phyloP scores from a whole-genome alignment of 2,113 vertebrate species.

The Pseudonaja textilis region DNA sequence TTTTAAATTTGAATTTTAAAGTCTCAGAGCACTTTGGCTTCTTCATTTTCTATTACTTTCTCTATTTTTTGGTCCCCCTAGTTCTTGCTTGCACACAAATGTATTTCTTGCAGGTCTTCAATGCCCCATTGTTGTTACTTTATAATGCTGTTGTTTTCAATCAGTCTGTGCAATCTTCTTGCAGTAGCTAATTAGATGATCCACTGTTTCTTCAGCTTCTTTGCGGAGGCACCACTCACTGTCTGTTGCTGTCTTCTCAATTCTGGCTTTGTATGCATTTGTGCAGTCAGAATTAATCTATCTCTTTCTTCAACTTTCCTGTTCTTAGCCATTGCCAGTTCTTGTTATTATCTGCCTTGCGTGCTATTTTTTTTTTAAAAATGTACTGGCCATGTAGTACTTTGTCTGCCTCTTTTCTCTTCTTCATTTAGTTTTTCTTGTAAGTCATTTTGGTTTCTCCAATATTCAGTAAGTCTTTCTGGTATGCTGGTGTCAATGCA shows the following conservation, averaged over 20 bases:
- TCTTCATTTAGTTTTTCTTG: background rate
- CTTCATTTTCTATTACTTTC: background rate
- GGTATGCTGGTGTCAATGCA: background rate
- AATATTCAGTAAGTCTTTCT: background rate
- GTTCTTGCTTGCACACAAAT: background rate
- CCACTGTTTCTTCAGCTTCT: background rate
- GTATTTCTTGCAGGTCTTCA: background rate
- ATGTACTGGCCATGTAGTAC: background rate
- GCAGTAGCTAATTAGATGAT: background rate
- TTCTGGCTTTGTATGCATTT: background rate
- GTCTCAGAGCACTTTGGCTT: background rate
- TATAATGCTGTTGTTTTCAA: background rate
- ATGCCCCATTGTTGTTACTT: background rate
- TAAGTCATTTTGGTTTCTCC: background rate
- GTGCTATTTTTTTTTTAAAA: background rate
- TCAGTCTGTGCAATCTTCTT: background rate
- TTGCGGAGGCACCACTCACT: background rate
- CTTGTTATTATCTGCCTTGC: background rate
- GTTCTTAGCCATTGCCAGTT: background rate
- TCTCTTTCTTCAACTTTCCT: background rate
- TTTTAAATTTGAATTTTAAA: background rate
- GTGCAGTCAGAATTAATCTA: background rate
- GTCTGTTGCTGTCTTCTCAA: background rate
- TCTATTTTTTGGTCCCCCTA: background rate
- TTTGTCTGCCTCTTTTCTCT: background rate